A percentile compares a stretch with the other conserved stretches of the same genome.
phyloP scores from a whole-genome alignment of 2,113 vertebrate species.

The Microcebus jonahi region DNA sequence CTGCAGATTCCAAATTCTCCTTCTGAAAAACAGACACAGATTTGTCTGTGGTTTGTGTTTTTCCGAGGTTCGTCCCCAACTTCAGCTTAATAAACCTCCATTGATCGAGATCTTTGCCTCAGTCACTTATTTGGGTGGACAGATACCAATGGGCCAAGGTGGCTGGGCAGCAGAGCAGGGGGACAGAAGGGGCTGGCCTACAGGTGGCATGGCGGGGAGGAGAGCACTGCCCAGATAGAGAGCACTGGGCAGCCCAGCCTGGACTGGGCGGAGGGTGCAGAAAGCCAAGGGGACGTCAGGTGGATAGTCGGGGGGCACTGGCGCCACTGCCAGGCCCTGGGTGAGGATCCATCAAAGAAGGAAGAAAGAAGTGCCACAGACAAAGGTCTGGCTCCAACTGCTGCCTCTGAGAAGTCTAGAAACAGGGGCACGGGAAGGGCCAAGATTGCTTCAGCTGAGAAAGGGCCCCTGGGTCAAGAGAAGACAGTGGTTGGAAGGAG shows the following conservation, averaged over 20 bases:
- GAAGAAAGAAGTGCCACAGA: not conserved
- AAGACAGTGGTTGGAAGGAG: not conserved
- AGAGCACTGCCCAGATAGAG: rapidly evolving
- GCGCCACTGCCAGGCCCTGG: not conserved
- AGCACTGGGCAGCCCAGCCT: not conserved
- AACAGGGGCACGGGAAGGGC: not conserved
- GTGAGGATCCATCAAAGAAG: not conserved
- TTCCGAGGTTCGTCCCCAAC: no score
- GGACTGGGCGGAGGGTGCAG: rapidly evolving
- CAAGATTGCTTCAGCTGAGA: not conserved
- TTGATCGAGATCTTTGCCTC: no score
- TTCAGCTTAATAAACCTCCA: no score
- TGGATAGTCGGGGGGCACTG: not conserved
- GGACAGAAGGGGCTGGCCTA: no score
- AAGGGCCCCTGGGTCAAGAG: not conserved
- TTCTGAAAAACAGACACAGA: no score
- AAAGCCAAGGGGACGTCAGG: not conserved
- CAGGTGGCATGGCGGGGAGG: not conserved
- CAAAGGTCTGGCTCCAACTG: not conserved
- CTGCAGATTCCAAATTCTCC: no score
- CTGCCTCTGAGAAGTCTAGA: not conserved
- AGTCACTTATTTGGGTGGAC: no score
- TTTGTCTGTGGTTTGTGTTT: no score
- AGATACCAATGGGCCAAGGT: not conserved
- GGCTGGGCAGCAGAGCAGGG: not conserved